Evolutionary conservation across 2,888 invertebrate genomes (phyloP).

Genomic region (Heliconius aoede): DNA sequence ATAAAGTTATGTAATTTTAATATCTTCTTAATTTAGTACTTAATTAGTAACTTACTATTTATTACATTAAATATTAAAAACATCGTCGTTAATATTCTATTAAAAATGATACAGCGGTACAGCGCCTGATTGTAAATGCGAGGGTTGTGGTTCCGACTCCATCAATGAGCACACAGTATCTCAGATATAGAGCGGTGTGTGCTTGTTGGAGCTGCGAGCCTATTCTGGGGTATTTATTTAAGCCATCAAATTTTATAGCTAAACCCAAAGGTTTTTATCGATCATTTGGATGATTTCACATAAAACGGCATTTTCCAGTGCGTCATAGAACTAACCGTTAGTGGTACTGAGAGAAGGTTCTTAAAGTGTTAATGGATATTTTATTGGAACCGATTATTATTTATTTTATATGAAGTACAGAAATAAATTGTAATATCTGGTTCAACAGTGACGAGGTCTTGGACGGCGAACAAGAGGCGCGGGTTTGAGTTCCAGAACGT

Average conservation of each 20-base stretch:
- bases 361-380: constrained; percentile 46
- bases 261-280: neutral
- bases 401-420: neutral
- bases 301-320: constrained; percentile 31
- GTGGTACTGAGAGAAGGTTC: constrained; percentile 46
- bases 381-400: neutral
- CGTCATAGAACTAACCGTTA: constrained; percentile 48
- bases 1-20: neutral
- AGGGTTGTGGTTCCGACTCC: neutral
- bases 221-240: no score
- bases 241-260: neutral
- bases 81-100: neutral
- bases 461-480: neutral
- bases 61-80: neutral
- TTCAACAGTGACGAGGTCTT: neutral
- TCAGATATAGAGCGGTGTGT: no score
- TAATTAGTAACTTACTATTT: no score
- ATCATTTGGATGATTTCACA: neutral
- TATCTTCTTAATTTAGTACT: no score
- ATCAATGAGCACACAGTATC: no score
- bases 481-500: neutral
- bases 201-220: no score
- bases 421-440: no score
- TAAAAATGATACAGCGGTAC: neutral
- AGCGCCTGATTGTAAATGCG: neutral